Evolutionary conservation across 2,888 invertebrate genomes (phyloP).

Genomic region (Eucera pruinosa): DNA sequence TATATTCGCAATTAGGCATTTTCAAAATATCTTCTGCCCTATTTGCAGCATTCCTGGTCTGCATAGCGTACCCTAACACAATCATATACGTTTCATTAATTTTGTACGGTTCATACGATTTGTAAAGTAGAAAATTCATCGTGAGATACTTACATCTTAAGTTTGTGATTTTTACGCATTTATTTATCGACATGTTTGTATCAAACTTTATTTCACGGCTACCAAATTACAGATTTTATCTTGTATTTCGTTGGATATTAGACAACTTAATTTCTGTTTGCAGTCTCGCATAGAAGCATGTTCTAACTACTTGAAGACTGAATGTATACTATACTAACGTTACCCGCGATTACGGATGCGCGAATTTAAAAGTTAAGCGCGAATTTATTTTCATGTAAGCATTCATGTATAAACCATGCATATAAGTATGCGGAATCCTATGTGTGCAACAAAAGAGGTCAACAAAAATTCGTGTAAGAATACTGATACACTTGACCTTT

Average conservation of each 20-base stretch:
- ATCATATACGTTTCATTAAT: neutral
- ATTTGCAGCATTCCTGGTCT: neutral
- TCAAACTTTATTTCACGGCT: neutral
- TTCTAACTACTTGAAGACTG: neutral
- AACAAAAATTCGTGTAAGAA: neutral
- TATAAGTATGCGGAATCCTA: neutral
- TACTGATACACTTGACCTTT: neutral
- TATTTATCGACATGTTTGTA: slow-evolving; percentile 20
- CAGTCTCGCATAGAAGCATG: neutral
- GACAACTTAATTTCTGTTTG: neutral
- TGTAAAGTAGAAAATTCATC: too few relatives aligned
- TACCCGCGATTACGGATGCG: neutral
- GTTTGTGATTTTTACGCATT: neutral
- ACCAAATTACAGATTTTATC: neutral
- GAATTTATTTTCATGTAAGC: slow-evolving; percentile 19
- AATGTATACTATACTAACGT: neutral
- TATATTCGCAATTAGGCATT: slow-evolving; percentile 35
- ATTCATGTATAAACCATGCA: slow-evolving; percentile 20
- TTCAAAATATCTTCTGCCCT: neutral
- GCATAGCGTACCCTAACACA: slow-evolving; percentile 15
- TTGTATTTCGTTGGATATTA: neutral
- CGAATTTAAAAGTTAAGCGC: slow-evolving; percentile 20
- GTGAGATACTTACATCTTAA: slow-evolving; percentile 29
- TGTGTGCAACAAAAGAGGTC: neutral
- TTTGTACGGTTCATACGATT: too few relatives aligned